phyloP scores from a whole-genome alignment of 2,113 vertebrate species.

The Heptranchias perlo region DNA sequence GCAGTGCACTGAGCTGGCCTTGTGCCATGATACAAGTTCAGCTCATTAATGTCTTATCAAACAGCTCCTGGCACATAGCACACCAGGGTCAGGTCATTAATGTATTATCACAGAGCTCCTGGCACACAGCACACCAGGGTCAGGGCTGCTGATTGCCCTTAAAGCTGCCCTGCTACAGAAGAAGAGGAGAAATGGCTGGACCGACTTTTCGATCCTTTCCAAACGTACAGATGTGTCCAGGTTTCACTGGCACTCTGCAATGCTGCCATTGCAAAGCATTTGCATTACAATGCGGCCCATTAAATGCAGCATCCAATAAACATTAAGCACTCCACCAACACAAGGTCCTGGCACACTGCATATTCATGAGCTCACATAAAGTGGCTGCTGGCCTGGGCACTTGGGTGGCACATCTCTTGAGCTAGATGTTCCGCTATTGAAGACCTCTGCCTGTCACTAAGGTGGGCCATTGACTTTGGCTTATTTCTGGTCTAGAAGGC shows the following conservation, averaged over 20 bases:
- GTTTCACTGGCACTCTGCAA: not conserved
- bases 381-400: not conserved
- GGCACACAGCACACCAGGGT: not conserved
- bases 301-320: not conserved
- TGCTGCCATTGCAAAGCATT: not conserved
- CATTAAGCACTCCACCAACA: no score
- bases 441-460: not conserved
- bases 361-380: not conserved
- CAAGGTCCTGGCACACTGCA: not conserved
- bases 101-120: not conserved
- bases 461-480: not conserved
- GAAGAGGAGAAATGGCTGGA: not conserved
- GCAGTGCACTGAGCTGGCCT: not conserved
- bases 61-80: not conserved
- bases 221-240: not conserved
- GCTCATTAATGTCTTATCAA: slow-evolving; percentile 28
- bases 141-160: not conserved
- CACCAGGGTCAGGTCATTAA: slow-evolving; percentile 18
- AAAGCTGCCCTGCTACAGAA: not conserved
- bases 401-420: not conserved
- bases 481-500: not conserved
- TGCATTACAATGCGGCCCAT: not conserved
- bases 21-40: not conserved
- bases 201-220: not conserved
- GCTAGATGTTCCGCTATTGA: not conserved